These are phyloP conservation scores for Tamias sibiricus DNA, from an alignment of 2,113 vertebrate genomes.

Conservation along the genomic window DNA sequence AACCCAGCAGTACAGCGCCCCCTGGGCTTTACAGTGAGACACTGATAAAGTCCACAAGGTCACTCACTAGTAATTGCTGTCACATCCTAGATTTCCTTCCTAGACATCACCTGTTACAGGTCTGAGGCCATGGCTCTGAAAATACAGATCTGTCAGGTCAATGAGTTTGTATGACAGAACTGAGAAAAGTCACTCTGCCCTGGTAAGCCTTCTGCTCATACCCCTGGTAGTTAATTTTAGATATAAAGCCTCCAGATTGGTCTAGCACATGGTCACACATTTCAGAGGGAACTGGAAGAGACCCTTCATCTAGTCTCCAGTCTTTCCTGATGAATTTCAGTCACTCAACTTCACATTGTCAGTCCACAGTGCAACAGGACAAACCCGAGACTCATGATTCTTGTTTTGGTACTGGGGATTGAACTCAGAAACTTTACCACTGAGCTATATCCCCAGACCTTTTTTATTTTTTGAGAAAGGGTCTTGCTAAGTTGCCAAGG, in stretches of 20 bases:
- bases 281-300: background rate
- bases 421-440: no score
- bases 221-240: background rate
- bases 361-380: background rate
- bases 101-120: background rate
- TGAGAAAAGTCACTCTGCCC: background rate
- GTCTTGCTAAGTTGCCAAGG: no score
- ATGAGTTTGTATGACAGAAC: background rate
- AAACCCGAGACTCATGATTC: background rate
- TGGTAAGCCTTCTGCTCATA: background rate
- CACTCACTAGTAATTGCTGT: background rate
- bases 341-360: background rate
- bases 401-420: no score
- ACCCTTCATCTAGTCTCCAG: background rate
- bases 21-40: conserved; percentile 24
- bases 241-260: background rate
- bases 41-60: background rate
- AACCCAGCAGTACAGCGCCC: conserved; percentile 16
- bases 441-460: no score
- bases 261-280: background rate
- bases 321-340: background rate
- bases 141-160: background rate
- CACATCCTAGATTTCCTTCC: background rate
- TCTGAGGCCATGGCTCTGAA: background rate
- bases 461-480: no score